Base-by-base conservation (phyloP, 2,888 invertebrate species). In the Tachina fera region DNA sequence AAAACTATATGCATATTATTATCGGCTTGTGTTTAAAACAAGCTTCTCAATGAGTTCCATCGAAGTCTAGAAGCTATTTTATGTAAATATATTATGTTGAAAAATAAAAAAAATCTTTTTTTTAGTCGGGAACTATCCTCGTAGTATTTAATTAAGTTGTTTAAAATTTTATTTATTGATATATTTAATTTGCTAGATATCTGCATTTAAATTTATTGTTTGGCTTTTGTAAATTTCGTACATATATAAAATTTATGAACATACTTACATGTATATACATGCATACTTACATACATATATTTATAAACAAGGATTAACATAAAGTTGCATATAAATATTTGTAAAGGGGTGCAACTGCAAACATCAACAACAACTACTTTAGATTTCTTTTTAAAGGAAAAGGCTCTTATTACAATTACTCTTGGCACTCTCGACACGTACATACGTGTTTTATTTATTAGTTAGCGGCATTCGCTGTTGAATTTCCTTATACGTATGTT, bases 401-500 rank as follows among this genome's bases (percentile, higher is more conserved):
- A 68, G 31, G 43, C 63, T 63, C 63, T 63, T 10, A 51, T 63
- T 10, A 51, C n/a, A 31, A 31, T 31, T n/a, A 60, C 72, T 47
- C 51, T 60, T 60, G 49, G 61, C 65, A 67, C 67, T 60, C 14
- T 81, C 39, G 61, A 68, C n/a, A n/a, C 43, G 74, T 31, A 31
- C 31, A 31, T 1, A 22, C 31, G 31, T 68, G 53, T 61, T 81
- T 81, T 61, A 81, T 81, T 81, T 81, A 81, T 81, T 81, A 75
- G 71, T 81, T 74, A 3, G 51, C n/a, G n/a, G 19, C 43, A 53
- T 41, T 76, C 80, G 47, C 9, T 53, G 58, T 51, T 68, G 31
- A 47, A 56, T 70, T 51, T 79, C 61, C 22, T 61, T 49, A 58
- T 65, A 45, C 72, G 53, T 68, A 45, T 77, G 53, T 68, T 65